Evolutionary conservation across 2,113 vertebrate species (phyloP).

Genomic region (Notarius lentiginosus): DNA sequence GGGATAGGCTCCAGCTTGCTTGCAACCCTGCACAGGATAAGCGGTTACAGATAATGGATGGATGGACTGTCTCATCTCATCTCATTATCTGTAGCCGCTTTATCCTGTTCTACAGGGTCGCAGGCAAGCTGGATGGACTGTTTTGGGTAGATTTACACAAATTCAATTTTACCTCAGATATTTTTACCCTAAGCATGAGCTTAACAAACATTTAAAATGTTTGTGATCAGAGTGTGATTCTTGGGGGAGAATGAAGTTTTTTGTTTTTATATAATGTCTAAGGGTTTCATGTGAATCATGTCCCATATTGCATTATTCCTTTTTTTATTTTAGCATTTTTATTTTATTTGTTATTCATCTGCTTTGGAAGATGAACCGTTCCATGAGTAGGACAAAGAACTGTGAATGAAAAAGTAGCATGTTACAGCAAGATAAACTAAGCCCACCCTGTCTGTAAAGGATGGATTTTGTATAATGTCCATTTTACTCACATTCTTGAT

Average conservation of each 20-base stretch:
- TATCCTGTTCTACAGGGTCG: no score
- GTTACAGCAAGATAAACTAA: conserved; percentile 49
- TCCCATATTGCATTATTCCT: conserved; percentile 28
- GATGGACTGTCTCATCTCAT: no score
- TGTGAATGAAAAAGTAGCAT: conserved; percentile 53
- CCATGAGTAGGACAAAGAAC: conserved; percentile 37
- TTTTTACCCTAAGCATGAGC: neutral
- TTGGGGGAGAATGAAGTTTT: neutral
- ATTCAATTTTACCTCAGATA: neutral
- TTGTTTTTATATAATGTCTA: conserved; percentile 15
- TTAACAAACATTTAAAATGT: neutral
- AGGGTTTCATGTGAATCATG: conserved; percentile 38
- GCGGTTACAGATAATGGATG: no score
- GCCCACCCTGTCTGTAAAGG: conserved; percentile 9
- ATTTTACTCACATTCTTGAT: conserved; percentile 21
- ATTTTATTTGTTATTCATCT: neutral
- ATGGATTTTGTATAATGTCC: conserved; percentile 5
- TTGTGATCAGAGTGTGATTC: conserved; percentile 1
- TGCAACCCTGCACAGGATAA: no score
- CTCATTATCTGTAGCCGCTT: no score
- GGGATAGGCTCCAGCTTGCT: no score
- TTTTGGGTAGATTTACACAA: neutral
- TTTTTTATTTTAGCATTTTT: neutral
- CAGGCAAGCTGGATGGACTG: neutral
- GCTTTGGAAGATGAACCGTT: neutral